Evolutionary conservation across 92 coral and sea anemone species (phyloP).

Genomic region (Umimayanthus chanpuru): DNA sequence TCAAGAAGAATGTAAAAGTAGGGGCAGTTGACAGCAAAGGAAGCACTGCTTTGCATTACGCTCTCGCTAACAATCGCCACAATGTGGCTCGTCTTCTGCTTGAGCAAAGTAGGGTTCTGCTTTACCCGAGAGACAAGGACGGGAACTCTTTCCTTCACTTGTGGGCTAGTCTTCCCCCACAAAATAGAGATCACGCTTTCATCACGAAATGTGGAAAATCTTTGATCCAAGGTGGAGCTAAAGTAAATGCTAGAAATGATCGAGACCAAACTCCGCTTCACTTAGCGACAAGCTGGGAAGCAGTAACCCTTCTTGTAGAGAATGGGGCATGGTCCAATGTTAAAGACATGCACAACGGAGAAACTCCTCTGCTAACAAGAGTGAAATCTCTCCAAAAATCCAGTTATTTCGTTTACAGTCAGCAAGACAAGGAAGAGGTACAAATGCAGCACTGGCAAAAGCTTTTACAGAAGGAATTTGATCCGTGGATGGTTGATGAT

Average conservation of each 20-base stretch:
- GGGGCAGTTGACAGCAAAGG: conserved; percentile 23
- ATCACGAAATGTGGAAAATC: conserved; percentile 25
- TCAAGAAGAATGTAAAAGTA: not conserved
- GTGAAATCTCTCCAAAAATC: conserved; percentile 25
- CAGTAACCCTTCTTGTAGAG: conserved; percentile 24
- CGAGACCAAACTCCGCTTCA: conserved; percentile 38
- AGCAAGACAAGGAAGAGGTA: not conserved
- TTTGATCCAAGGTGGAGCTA: conserved; percentile 26
- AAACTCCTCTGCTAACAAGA: conserved; percentile 31
- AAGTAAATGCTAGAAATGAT: conserved; percentile 27
- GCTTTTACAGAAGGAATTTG: conserved; percentile 26
- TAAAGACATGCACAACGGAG: conserved; percentile 15
- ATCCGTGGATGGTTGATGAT: conserved; percentile 25
- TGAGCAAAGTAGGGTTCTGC: not conserved
- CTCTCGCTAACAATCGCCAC: conserved; percentile 13
- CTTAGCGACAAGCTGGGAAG: conserved; percentile 28
- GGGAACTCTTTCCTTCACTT: conserved; percentile 34
- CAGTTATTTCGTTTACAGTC: not conserved
- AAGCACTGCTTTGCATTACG: conserved; percentile 30
- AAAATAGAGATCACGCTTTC: not conserved
- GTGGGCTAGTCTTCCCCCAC: conserved; percentile 21
- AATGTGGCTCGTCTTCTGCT: not conserved
- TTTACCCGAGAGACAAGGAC: conserved; percentile 4
- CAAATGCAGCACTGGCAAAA: conserved; percentile 35
- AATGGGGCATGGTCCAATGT: conserved; percentile 22